Evolutionary conservation across 2,113 vertebrate genomes (phyloP), one percentile per base, ranked within the genome.

Genomic region (Mus musculus): DNA sequence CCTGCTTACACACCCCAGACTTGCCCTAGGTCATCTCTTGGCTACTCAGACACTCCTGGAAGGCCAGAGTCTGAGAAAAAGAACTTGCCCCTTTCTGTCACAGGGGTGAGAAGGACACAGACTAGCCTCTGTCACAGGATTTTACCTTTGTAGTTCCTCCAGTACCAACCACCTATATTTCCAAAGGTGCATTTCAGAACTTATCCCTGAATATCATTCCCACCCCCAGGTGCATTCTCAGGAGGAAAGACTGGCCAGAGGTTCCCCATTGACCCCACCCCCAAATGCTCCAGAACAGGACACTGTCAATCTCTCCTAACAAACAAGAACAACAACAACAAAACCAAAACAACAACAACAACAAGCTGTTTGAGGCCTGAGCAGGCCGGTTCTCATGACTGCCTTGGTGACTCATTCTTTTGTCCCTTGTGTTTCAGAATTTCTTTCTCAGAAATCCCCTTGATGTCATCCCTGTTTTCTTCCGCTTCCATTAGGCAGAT

Each of bases 401-500:
- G 88, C 52, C 11, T 67, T 0, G 19, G 26, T 97, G 96, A 98
- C 96, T 98, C 97, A 98, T n/a, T 78, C 96, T 89, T 95, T 89
- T 97, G 97, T 95, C 56, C 77, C 88, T 26, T 86, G 90, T 80
- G 88, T 93, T 95, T 91, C 93, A 95, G 75, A 85, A 91, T 93
- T 95, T 97, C 95, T 96, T 97, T 97, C 96, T 96, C 96, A 97
- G 96, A 98, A 97, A 97, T 95, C 90, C 96, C 93, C 96, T 96
- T 97, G 96, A 97, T 95, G 94, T 95, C 96, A 97, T 96, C 92
- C 63, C 94, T 90, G 95, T 95, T 96, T 96, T 93, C 95, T 96
- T 96, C 96, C 94, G 95, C 86, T 95, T 96, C 72, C 96, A 94
- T 86, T 92, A 96, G 92, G 76, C 81, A 54, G 95, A 98, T 98